Base-by-base conservation (phyloP, 2,888 invertebrate species). In the Anagyrus pseudococci region DNA sequence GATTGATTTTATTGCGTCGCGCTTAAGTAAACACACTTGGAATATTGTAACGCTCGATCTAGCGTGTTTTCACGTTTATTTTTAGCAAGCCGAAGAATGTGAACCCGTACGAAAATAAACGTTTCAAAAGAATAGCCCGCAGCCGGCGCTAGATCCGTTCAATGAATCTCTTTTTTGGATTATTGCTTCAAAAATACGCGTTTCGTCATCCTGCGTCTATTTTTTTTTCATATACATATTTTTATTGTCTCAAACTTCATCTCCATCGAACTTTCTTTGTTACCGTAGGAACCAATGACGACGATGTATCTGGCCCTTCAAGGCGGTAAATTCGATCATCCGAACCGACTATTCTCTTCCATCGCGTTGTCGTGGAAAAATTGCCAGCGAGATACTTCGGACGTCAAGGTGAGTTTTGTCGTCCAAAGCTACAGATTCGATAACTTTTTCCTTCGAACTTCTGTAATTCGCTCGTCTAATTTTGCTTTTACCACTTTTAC, bases 261-360 rank as follows among this genome's bases (percentile, higher is more conserved):
- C 25, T 54, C n/a, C 37, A 23, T 29, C 2, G 20, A 41, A 43
- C 19, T 44, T 25, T 65, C 64, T 63, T 81, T 82, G 2, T 29
- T 29, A 29, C 29, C n/a, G n/a, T 81, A 95, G 94, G 98, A 99
- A 83, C 99, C 99, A 1, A 96, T 98, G 85, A 97, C 98, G n/a
- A 96, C 97, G 41, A 96, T 98, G 94, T 98, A 98, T 84, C 85
- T 99, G 72, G 93, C 96, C 43, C 86, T 99, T 48, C 98, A 99
- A 85, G 97, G 97, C 49, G 98, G 98, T 66, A 98, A 98, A 82
- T 99, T 99, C 82, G 99, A 99, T 82, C 97, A 98, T 81, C 97
- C 98, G 2, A 97, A 99, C 83, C 84, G 99, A 56, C 85, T 98
- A 66, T 99, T 99, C 84, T 94, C 95, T 1, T 97, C 97, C 2